phyloP scores from a whole-genome alignment of 1,140 invertebrate species.

The Drosophila burlai region DNA sequence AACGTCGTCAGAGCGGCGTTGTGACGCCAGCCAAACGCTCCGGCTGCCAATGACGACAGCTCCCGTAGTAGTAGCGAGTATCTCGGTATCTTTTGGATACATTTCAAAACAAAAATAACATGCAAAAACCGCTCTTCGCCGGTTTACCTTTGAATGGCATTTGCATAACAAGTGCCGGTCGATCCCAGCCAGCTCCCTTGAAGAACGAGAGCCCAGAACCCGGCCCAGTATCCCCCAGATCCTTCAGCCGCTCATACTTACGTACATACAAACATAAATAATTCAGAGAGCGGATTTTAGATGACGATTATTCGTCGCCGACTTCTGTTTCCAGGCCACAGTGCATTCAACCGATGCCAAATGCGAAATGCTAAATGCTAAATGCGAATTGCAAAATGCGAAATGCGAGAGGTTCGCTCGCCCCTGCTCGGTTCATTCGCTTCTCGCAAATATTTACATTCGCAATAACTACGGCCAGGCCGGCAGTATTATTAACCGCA shows the following conservation, averaged over 20 bases:
- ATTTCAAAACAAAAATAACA: conserved; percentile 51
- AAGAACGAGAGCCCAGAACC: not conserved
- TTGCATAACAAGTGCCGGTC: conserved; percentile 72
- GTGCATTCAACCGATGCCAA: conserved; percentile 74
- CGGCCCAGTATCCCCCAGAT: conserved; percentile 26
- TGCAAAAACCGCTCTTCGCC: conserved; percentile 24
- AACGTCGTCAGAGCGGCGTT: conserved; percentile 57
- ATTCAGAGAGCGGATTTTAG: conserved; percentile 59
- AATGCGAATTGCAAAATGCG: conserved; percentile 28
- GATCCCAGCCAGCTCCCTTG: not conserved
- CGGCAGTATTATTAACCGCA: conserved; percentile 64
- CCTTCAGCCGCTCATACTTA: conserved; percentile 31
- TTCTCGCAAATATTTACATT: conserved; percentile 77
- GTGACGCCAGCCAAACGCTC: conserved; percentile 56
- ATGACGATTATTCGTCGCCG: conserved; percentile 10
- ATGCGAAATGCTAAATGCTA: conserved; percentile 28
- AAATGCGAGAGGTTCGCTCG: conserved; percentile 39
- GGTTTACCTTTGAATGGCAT: conserved; percentile 72
- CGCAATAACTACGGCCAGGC: conserved; percentile 50
- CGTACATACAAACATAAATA: conserved; percentile 54
- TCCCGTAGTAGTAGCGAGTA: conserved; percentile 15
- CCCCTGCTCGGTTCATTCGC: conserved; percentile 66
- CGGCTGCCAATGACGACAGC: conserved; percentile 73
- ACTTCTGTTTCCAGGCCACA: conserved; percentile 55
- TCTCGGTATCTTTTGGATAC: conserved; percentile 68